phyloP scores from a whole-genome alignment of 2,113 vertebrate genomes.

The Heterochromis multidens region DNA sequence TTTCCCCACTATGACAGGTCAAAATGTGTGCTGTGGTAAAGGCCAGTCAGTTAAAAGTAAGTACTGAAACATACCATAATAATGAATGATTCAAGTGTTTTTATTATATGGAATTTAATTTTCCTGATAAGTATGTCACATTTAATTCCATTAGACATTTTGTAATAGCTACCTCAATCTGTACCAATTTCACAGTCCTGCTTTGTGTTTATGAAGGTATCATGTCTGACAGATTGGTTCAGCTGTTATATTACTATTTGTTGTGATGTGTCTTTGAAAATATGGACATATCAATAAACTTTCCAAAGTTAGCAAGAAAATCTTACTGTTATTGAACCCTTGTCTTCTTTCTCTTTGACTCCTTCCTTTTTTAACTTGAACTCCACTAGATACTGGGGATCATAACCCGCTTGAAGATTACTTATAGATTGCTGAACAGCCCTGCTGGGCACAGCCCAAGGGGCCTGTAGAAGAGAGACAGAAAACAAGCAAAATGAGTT shows the following conservation, averaged over 20 bases:
- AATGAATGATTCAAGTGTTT: neutral
- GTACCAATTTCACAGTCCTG: neutral
- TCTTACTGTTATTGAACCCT: neutral
- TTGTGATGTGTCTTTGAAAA: conserved; percentile 3
- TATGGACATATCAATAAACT: neutral
- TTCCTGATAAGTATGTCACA: neutral
- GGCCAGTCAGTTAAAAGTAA: neutral
- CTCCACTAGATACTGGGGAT: neutral
- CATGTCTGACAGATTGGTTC: neutral
- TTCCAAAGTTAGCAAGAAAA: neutral
- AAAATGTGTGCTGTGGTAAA: neutral
- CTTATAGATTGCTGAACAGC: neutral
- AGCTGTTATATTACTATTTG: neutral
- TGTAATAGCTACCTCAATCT: conserved; percentile 28
- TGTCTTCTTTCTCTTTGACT: neutral
- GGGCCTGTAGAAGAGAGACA: no score
- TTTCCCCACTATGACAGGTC: neutral
- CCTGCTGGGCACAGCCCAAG: neutral
- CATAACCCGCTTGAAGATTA: neutral
- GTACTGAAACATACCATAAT: neutral
- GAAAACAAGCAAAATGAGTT: neutral
- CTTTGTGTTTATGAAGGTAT: neutral
- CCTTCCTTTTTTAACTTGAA: neutral
- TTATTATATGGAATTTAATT: neutral
- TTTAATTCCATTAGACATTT: neutral